These are phyloP conservation scores for Eumerus sabulonum DNA, from an alignment of 2,888 invertebrate species.

Conservation along the genomic window DNA sequence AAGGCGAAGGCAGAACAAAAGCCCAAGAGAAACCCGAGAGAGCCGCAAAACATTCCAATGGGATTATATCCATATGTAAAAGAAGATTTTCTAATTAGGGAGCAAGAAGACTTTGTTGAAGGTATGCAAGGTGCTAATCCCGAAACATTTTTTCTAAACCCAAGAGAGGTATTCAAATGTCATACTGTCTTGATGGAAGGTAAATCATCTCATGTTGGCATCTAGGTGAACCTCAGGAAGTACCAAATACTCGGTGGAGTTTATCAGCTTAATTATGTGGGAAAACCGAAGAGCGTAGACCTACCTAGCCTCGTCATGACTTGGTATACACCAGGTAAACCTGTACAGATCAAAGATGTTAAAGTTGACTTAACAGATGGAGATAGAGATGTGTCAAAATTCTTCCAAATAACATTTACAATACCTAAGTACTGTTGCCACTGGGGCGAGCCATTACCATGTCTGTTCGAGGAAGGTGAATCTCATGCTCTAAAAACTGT, in stretches of 20 bases:
- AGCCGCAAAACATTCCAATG: conserved; percentile 64
- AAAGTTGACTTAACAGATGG: background rate
- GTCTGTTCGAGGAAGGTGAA: conserved; percentile 71
- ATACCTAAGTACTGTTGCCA: conserved; percentile 72
- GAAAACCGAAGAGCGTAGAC: conserved; percentile 71
- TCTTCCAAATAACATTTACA: conserved; percentile 72
- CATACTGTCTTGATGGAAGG: background rate
- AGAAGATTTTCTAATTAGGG: conserved; percentile 70
- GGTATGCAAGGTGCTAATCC: conserved; percentile 72
- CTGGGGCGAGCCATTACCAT: conserved; percentile 74
- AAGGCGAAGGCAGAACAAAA: background rate
- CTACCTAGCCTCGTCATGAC: conserved; percentile 73
- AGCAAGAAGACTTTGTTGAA: conserved; percentile 70
- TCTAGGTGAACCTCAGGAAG: conserved; percentile 74
- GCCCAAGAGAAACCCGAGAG: conserved; percentile 64
- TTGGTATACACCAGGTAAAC: conserved; percentile 71
- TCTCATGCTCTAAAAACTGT: too few relatives aligned
- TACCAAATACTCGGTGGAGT: conserved; percentile 74
- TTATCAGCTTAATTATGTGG: conserved; percentile 73
- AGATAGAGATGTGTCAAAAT: conserved; percentile 64
- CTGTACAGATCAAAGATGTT: conserved; percentile 67
- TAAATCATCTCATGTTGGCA: too few relatives aligned
- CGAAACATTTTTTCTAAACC: conserved; percentile 59
- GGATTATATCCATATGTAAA: conserved; percentile 71
- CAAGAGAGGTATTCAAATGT: conserved; percentile 58